Base-by-base conservation (phyloP, 2,888 invertebrate genomes). In the Drosophila borealis region DNA sequence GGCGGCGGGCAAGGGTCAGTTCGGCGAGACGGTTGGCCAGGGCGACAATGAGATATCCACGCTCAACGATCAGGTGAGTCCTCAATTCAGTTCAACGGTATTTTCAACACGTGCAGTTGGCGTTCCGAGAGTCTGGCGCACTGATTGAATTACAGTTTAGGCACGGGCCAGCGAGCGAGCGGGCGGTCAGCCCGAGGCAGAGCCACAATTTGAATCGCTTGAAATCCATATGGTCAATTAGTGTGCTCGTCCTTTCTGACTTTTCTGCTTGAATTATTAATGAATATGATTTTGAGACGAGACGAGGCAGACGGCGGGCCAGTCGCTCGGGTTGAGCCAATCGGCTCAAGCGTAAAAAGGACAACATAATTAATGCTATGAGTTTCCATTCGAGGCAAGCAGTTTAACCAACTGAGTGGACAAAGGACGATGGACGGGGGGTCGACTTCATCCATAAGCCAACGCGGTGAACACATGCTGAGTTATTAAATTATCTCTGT, bases 1-100 rank as follows among this genome's bases (percentile, higher is more conserved):
- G 11, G 45, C 61, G 14, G 74, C 65, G 8, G 65, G 57, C 21
- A 78, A 74, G 13, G 78, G 67, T 5, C 84, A 87, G 50, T 89
- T 74, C 53, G 93, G 93, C 48, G 89, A 92, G 54, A 90, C 90
- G 56, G 84, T 90, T 61, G 89, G 89, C 81, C 87, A 88, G 55
- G 86, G 88, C 80, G 93, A 93, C 89, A 94, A 94, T 91, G 95
- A 94, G 90, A 93, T 94, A 89, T 94, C 94, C 85, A 94, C 95
- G 61, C 92, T 95, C 93, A 95, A 94, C 83, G 95, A 95, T 90
- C 95, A 95, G 94, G 95, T 95, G 92, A 93, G 82, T 73, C 21
- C 33, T 29, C 19, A 75, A 67, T 60, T 62, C 19, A 48, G 62
- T 51, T 63, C 41, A 55, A 54, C 33, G 11, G 25, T 21, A 60